Base-by-base conservation (phyloP, 2,797 vertebrate genomes). In the Coregonus suidteri region DNA sequence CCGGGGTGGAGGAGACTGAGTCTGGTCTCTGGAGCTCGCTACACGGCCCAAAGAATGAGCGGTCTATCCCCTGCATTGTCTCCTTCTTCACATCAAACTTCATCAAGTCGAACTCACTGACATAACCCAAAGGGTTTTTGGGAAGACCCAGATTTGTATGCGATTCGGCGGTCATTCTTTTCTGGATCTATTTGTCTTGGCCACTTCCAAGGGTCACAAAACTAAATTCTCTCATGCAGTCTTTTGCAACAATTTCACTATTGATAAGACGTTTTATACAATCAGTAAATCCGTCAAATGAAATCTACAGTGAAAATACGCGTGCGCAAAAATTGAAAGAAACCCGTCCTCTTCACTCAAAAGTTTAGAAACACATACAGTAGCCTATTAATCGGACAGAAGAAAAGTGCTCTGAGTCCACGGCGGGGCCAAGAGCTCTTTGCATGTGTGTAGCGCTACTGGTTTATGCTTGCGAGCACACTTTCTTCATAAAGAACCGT, bases 31-130 rank as follows among this genome's bases (percentile, higher is more conserved):
- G 96, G 85, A 97, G 92, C 85, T 97, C 95, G 71, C 92, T 95
- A 94, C 97, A 98, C 80, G 93, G 96, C 69, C 96, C 94, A 67
- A 95, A 90, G 51, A 96, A 95, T 25, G 96, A 90, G 80, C 96
- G 96, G 37, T 97, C 97, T 20, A 94, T 88, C 68, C 94, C 93
- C 82, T 95, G 95, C 93, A 98, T 91, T 2, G 94, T 87, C 92
- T 99, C 97, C 84, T 97, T 98, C 92, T 99, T 99, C 56, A 99
- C 97, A 88, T 98, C 97, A 90, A 98, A 98, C 93, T 98, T 98
- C 93, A 98, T 96, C 87, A 99, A 92, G 89, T 99, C 97, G 92
- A 97, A 99, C 89, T 98, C 97, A 85, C 94, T 95, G 66, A 97
- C 96, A 95, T 98, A 96, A 94, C 96, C 96, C 93, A 99, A 95